phyloP scores from a whole-genome alignment of 2,113 vertebrate genomes.

The Motacilla tschutschensis region DNA sequence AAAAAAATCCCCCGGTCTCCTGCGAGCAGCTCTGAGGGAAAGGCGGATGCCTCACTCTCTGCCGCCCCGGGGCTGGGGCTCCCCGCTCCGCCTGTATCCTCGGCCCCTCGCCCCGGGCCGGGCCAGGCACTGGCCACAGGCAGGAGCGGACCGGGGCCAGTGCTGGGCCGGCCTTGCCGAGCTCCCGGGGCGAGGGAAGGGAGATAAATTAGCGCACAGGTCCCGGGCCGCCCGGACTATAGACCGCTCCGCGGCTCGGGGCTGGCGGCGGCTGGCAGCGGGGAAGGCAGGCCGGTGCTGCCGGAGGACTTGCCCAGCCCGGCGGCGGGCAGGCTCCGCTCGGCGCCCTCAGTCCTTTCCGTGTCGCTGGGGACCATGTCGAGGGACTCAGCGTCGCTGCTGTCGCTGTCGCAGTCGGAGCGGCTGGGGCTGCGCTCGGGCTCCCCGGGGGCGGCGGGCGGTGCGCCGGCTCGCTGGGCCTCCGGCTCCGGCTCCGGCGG shows the following conservation, averaged over 20 bases:
- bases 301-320: conserved; percentile 80
- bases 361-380: conserved; percentile 81
- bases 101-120: not conserved
- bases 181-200: not conserved
- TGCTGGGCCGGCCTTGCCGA: not conserved
- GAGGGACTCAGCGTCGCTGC: conserved; percentile 88
- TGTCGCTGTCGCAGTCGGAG: conserved; percentile 89
- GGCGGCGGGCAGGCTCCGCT: conserved; percentile 66
- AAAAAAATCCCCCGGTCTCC: not conserved
- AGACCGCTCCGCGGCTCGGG: conserved; percentile 32
- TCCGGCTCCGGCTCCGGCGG: conserved; percentile 52
- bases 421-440: conserved; percentile 79
- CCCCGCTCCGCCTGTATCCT: not conserved
- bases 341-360: conserved; percentile 81
- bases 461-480: conserved; percentile 66
- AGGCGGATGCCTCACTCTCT: not conserved
- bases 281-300: conserved; percentile 32
- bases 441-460: conserved; percentile 16
- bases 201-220: conserved; percentile 14
- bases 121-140: not conserved
- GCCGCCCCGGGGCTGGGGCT: not conserved
- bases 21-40: not conserved
- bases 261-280: not conserved
- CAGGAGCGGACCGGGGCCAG: not conserved
- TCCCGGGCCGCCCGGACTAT: conserved; percentile 39